These are phyloP conservation scores for Ondatra zibethicus DNA, from an alignment of 2,113 vertebrate genomes.

Conservation along the genomic window DNA sequence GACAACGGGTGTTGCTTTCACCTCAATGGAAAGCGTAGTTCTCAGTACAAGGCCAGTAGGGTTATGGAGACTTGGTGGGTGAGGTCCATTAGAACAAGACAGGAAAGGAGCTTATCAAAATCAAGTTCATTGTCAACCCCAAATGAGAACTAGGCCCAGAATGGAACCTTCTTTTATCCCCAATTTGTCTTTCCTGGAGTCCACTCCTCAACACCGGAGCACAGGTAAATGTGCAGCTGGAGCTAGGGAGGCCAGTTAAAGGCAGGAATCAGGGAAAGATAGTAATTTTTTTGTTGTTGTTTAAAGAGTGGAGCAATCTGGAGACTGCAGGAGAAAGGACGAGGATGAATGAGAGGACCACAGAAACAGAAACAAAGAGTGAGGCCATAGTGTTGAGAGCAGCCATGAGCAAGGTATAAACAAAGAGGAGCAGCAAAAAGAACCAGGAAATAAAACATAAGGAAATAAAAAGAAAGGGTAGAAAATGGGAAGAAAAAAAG, in stretches of 20 bases:
- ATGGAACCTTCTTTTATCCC: slow-evolving; percentile 2
- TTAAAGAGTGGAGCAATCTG: neutral
- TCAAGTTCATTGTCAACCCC: slow-evolving; percentile 62
- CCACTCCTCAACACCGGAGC: neutral
- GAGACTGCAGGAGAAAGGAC: neutral
- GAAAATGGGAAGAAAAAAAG: neutral
- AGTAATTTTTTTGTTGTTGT: neutral
- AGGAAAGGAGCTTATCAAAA: slow-evolving; percentile 39
- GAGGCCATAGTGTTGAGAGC: neutral
- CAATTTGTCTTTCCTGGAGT: neutral
- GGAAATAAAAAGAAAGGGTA: neutral
- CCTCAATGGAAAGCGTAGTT: neutral
- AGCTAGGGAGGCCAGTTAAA: neutral
- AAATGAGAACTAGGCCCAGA: neutral
- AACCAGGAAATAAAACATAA: neutral
- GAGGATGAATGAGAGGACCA: neutral
- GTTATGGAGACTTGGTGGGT: slow-evolving; percentile 6
- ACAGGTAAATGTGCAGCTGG: neutral
- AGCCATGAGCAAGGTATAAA: neutral
- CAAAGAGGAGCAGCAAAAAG: neutral
- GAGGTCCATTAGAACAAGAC: slow-evolving; percentile 13
- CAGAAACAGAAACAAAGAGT: neutral
- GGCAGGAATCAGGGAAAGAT: neutral
- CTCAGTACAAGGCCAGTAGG: neutral
- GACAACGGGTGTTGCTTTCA: neutral